Evolutionary conservation across 2,113 vertebrate genomes (phyloP).

Genomic region (Plestiodon gilberti): DNA sequence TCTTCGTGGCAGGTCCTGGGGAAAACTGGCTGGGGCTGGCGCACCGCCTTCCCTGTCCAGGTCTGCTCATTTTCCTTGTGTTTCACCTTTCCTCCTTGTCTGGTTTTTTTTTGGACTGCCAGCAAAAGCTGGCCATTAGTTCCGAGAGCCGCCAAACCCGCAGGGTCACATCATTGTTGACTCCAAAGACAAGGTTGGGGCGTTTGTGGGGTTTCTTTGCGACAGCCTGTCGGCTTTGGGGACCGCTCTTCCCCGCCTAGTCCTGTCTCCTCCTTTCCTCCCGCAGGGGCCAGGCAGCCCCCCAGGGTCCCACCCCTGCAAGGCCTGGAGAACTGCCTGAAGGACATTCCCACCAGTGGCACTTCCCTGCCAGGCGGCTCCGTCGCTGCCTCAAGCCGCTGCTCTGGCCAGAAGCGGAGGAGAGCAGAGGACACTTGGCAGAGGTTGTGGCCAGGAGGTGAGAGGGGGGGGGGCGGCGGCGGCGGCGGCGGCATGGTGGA

Average conservation of each 20-base stretch:
- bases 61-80: no score
- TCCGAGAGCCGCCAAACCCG: no score
- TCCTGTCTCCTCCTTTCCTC: not conserved
- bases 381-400: rapidly evolving
- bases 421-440: not conserved
- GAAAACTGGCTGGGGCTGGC: no score
- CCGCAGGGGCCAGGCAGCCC: not conserved
- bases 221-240: not conserved
- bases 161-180: not conserved
- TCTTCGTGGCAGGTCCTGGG: no score
- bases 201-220: not conserved
- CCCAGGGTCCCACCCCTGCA: not conserved
- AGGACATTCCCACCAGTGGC: not conserved
- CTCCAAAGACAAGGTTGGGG: not conserved
- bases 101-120: no score
- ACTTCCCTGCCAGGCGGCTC: no score
- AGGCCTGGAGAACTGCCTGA: constrained; percentile 18
- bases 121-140: no score
- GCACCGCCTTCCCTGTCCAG: no score
- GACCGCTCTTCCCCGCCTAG: not conserved
- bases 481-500: not conserved
- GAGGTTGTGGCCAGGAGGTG: not conserved
- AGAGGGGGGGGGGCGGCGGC: no score
- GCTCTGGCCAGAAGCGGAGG: not conserved
- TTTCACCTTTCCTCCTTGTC: no score